Evolutionary conservation across 2,113 vertebrate species (phyloP).

Genomic region (Pogonocichla stellata): DNA sequence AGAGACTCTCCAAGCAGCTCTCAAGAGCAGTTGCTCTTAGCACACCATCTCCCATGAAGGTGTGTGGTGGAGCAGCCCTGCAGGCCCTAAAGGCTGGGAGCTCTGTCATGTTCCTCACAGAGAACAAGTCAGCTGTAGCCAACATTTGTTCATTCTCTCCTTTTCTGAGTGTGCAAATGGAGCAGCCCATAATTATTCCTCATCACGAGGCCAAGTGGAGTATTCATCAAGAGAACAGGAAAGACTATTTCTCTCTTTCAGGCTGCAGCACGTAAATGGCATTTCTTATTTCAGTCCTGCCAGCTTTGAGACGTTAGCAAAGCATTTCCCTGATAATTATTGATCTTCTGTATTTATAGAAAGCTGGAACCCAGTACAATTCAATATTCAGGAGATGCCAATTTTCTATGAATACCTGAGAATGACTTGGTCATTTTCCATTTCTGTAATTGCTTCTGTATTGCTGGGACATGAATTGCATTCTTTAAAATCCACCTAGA

Average conservation of each 20-base stretch:
- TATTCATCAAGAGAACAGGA: not conserved
- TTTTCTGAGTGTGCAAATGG: slow-evolving; percentile 19
- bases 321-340: slow-evolving; percentile 65
- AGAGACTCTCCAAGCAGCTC: not conserved
- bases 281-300: slow-evolving; percentile 56
- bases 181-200: not conserved
- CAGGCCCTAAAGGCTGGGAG: not conserved
- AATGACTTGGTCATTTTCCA: slow-evolving; percentile 60
- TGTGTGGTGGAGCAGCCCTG: not conserved
- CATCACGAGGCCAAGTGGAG: not conserved
- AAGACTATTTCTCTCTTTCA: slow-evolving; percentile 11
- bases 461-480: slow-evolving; percentile 29
- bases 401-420: slow-evolving; percentile 67
- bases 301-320: slow-evolving; percentile 47
- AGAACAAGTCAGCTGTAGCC: not conserved
- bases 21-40: not conserved
- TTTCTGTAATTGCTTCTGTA: slow-evolving; percentile 60
- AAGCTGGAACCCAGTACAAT: slow-evolving; percentile 8
- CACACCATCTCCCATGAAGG: not conserved
- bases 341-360: slow-evolving; percentile 64
- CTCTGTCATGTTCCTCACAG: not conserved
- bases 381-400: slow-evolving; percentile 63
- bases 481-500: slow-evolving; percentile 24
- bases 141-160: not conserved
- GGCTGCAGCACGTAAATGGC: not conserved